These are phyloP conservation scores for Clarias macrocephalus DNA, from an alignment of 2,113 vertebrate genomes.

Conservation along the genomic window DNA sequence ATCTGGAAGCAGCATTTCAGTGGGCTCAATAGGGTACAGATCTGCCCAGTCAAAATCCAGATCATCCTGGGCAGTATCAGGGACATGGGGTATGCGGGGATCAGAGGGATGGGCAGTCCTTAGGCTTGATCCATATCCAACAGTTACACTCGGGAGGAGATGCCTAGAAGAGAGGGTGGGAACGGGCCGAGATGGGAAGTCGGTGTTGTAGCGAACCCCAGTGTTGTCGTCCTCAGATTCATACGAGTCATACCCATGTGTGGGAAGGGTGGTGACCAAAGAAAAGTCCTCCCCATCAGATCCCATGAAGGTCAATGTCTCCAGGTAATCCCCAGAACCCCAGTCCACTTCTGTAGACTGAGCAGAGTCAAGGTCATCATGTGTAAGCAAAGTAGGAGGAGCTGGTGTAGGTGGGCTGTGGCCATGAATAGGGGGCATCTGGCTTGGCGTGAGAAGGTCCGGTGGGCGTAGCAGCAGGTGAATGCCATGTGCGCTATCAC, in stretches of 20 bases:
- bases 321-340: slow-evolving; percentile 83
- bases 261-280: slow-evolving; percentile 65
- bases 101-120: slow-evolving; percentile 28
- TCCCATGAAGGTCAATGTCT: slow-evolving; percentile 76
- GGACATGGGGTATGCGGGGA: slow-evolving; percentile 44
- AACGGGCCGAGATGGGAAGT: slow-evolving; percentile 64
- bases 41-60: slow-evolving; percentile 67
- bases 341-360: slow-evolving; percentile 73
- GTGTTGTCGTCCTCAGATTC: slow-evolving; percentile 31
- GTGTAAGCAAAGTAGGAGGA: slow-evolving; percentile 65
- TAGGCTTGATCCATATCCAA: slow-evolving; percentile 70
- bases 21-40: slow-evolving; percentile 72
- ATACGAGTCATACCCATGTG: slow-evolving; percentile 71
- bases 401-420: slow-evolving; percentile 72
- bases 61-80: slow-evolving; percentile 63
- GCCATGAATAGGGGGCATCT: slow-evolving; percentile 66
- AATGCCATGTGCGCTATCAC: slow-evolving; percentile 74
- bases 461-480: slow-evolving; percentile 74
- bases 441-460: slow-evolving; percentile 71
- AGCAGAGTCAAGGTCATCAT: slow-evolving; percentile 54
- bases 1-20: slow-evolving; percentile 75
- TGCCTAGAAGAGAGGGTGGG: slow-evolving; percentile 60
- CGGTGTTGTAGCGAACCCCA: slow-evolving; percentile 65
- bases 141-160: slow-evolving; percentile 50
- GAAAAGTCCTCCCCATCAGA: slow-evolving; percentile 71